A percentile compares a stretch with the other conserved stretches of the same genome.
Evolutionary conservation across 2,113 vertebrate species (phyloP).

Genomic region (Cranoglanis bouderius): DNA sequence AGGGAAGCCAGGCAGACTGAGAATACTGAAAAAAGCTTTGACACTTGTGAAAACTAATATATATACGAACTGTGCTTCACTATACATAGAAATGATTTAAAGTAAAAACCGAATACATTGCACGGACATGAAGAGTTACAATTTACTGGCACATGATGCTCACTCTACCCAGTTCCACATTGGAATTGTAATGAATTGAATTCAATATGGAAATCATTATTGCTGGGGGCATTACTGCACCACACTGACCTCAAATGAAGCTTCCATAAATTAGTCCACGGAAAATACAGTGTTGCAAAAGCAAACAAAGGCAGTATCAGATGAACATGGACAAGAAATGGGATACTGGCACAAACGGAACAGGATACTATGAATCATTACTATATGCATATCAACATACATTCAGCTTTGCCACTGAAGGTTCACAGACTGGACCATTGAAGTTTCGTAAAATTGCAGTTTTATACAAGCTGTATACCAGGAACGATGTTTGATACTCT

Average conservation of each 20-base stretch:
- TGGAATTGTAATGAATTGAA: neutral
- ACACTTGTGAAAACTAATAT: neutral
- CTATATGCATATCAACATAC: neutral
- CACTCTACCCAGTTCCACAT: neutral
- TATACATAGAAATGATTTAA: neutral
- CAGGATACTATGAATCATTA: neutral
- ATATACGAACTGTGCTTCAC: neutral
- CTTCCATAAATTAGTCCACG: neutral
- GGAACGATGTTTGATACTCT: slow-evolving; percentile 57
- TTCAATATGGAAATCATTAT: slow-evolving; percentile 1
- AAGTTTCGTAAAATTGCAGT: slow-evolving; percentile 61
- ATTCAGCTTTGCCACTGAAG: neutral
- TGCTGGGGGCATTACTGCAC: neutral
- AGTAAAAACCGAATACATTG: neutral
- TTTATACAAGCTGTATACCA: slow-evolving; percentile 60
- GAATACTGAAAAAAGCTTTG: slow-evolving; percentile 12
- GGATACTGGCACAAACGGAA: neutral
- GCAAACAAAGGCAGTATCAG: slow-evolving; percentile 5
- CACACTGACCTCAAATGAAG: neutral
- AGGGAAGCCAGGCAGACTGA: neutral
- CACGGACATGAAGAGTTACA: neutral
- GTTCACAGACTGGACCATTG: neutral
- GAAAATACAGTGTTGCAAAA: neutral
- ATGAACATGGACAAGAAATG: slow-evolving; percentile 9
- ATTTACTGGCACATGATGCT: neutral